Base-by-base conservation (phyloP, 2,113 vertebrate genomes). In the Pardalotus punctatus region DNA sequence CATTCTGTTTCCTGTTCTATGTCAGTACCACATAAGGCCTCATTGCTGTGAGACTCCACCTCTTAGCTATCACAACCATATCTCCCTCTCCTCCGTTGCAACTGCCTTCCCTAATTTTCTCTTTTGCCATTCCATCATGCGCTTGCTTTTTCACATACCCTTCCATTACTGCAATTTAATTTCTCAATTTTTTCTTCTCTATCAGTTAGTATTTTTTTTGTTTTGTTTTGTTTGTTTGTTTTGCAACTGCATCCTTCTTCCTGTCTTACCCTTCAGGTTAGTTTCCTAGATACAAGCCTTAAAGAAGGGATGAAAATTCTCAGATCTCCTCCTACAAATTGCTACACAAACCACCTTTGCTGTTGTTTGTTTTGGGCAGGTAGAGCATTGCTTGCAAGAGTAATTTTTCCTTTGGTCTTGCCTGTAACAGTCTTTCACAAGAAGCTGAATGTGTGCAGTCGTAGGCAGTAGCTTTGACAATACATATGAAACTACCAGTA, bases 381-480 rank as follows among this genome's bases (percentile, higher is more conserved):
- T 33, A 87, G 25, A 87, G 12, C 29, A 62, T 36, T 74, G 47
- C 78, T 81, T 96, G 94, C 90, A 90, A 93, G 21, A 88, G 43
- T 22, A 85, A 40, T 71, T 96, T 93, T 93, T 74, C 88, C 70
- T 74, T 85, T 81, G 40, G 78, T 94, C 73, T 85, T 79, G 60
- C 73, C 78, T 79, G 61, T 74, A 90, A 76, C 23, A 85, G 29
- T 90, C 74, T 96, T 96, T 96, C 94, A 85, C 86, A 96, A 96
- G 82, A 92, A 82, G 61, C 38, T 93, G 88, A 82, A 72, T 51
- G 27, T 60, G 53, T 82, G 76, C 66, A 82, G 86, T 90, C 35
- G 24, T 94, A 92, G 93, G 91, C 91, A 96, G 93, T 14, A 82
- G 65, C 40, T 94, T 62, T 93, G 86, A 90, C 47, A 87, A 53